Evolutionary conservation across 2,113 vertebrate species (phyloP).

Genomic region (Lamprotornis superbus): DNA sequence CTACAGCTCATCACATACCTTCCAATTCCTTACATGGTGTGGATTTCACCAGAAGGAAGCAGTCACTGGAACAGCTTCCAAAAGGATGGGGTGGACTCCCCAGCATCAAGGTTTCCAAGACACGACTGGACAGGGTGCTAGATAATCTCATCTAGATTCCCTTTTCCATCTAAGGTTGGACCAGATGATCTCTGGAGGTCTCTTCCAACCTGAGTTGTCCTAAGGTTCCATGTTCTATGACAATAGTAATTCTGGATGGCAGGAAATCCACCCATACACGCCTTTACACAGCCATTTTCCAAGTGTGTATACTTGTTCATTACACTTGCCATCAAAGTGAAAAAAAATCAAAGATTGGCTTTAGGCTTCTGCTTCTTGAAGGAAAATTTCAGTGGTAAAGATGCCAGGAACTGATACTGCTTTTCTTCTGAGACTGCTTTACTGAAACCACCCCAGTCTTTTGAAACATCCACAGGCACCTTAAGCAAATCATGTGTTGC

Average conservation of each 20-base stretch:
- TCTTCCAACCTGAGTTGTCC: not conserved
- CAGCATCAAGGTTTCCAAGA: not conserved
- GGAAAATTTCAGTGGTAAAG: not conserved
- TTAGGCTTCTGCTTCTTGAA: not conserved
- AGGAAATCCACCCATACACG: not conserved
- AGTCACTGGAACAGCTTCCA: not conserved
- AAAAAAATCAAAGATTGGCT: not conserved
- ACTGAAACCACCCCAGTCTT: conserved; percentile 29
- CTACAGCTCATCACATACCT: not conserved
- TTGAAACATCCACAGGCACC: conserved; percentile 35
- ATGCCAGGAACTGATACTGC: not conserved
- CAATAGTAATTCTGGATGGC: not conserved
- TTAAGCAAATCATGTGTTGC: conserved; percentile 50
- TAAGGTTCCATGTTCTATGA: accelerated
- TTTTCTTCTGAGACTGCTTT: conserved; percentile 18
- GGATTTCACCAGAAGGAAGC: not conserved
- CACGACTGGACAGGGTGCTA: accelerated
- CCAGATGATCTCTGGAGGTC: not conserved
- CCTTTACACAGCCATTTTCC: not conserved
- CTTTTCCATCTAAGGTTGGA: not conserved
- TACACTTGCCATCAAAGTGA: not conserved
- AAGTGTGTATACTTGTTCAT: not conserved
- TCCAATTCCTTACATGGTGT: accelerated
- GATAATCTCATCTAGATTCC: not conserved
- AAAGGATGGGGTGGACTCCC: not conserved